A percentile compares a stretch with the other conserved stretches of the same genome.
These are phyloP conservation scores for Motacilla alba DNA, from an alignment of 2,113 vertebrate genomes.

Conservation along the genomic window DNA sequence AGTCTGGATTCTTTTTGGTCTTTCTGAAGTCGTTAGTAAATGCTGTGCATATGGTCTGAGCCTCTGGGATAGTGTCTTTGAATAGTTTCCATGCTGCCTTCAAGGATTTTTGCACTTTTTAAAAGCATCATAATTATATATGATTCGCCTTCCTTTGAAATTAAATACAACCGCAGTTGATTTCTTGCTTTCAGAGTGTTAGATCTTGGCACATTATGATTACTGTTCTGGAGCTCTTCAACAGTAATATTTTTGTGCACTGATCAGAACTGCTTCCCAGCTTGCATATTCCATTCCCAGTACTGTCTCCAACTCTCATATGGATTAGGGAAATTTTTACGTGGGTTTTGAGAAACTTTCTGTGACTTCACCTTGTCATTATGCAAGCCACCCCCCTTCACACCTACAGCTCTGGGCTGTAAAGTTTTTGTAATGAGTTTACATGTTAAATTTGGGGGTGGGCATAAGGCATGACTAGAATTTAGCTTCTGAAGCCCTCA, in stretches of 20 bases:
- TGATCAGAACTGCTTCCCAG: constrained; percentile 1
- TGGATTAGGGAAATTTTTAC: constrained; percentile 54
- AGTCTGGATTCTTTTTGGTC: not conserved
- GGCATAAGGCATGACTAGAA: constrained; percentile 23
- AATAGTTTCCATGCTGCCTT: not conserved
- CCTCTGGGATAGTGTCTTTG: not conserved
- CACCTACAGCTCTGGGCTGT: constrained; percentile 40
- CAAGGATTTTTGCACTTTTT: constrained; percentile 21
- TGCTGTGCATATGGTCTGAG: not conserved
- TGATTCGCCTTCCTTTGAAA: not conserved
- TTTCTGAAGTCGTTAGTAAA: not conserved
- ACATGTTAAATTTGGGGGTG: constrained; percentile 15
- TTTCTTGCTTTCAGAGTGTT: constrained; percentile 16
- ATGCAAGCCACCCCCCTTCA: constrained; percentile 53
- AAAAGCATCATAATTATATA: not conserved
- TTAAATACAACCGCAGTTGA: not conserved
- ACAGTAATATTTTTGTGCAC: constrained; percentile 26
- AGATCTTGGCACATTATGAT: not conserved
- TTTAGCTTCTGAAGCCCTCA: constrained; percentile 16
- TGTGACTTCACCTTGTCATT: constrained; percentile 59
- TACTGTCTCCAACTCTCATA: constrained; percentile 6
- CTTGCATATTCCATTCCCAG: not conserved
- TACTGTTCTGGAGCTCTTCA: constrained; percentile 38
- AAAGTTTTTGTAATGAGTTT: constrained; percentile 42
- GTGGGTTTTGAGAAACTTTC: constrained; percentile 60